These are phyloP conservation scores for Tamandua tetradactyla DNA, from an alignment of 2,797 vertebrate genomes.

Conservation along the genomic window DNA sequence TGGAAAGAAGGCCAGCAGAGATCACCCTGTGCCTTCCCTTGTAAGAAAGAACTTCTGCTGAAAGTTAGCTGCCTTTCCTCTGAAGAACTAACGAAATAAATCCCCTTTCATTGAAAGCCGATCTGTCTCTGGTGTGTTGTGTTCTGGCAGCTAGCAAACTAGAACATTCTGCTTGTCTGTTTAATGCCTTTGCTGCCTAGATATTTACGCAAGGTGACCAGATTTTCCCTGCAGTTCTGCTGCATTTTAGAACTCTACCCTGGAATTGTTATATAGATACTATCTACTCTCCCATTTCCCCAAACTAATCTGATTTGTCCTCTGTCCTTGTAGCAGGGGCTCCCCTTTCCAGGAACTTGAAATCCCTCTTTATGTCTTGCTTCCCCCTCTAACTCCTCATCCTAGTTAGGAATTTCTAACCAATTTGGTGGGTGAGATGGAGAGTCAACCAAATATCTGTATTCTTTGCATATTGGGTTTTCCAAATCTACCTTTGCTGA, in stretches of 20 bases:
- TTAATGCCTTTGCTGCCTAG: background rate
- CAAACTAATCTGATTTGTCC: background rate
- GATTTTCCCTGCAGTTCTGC: background rate
- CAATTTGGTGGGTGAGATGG: background rate
- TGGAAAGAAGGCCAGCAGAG: too few relatives aligned
- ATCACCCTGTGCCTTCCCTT: too few relatives aligned
- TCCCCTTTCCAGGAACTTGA: background rate
- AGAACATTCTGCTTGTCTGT: too few relatives aligned
- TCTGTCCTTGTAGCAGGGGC: background rate
- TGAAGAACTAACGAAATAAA: too few relatives aligned
- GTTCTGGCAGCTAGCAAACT: too few relatives aligned
- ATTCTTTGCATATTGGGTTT: background rate
- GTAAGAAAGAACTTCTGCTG: too few relatives aligned
- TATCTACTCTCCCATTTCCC: background rate
- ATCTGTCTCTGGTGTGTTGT: too few relatives aligned
- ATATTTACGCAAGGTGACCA: accelerated
- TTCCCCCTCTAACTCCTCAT: background rate
- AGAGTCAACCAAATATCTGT: background rate
- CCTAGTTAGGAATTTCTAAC: background rate
- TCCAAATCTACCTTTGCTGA: background rate
- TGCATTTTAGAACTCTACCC: background rate
- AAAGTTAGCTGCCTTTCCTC: too few relatives aligned
- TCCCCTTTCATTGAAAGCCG: too few relatives aligned
- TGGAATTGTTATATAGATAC: accelerated
- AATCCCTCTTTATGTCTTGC: background rate